Conservation (phyloP, 2,888 invertebrate genomes). For the Hipparchia semele region DNA sequence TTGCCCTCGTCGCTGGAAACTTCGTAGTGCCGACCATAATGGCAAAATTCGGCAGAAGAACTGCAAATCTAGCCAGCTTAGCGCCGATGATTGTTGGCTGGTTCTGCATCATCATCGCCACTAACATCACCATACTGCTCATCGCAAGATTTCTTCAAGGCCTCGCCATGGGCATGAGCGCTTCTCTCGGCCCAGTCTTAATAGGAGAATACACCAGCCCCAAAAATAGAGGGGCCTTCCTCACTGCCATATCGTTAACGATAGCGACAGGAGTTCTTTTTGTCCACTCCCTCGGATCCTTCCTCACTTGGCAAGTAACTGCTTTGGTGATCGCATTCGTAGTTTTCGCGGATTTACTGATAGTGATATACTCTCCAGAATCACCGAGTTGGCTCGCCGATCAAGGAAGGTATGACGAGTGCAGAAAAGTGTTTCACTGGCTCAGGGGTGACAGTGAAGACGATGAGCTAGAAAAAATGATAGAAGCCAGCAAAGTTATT, state of each 20-base stretch:
- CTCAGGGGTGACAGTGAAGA: slow-evolving; percentile 76
- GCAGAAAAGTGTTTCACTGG: slow-evolving; percentile 80
- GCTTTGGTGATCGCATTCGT: slow-evolving; percentile 74
- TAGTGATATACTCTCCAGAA: slow-evolving; percentile 78
- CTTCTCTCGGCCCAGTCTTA: slow-evolving; percentile 73
- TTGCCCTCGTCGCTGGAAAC: slow-evolving; percentile 61
- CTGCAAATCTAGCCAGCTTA: slow-evolving; percentile 71
- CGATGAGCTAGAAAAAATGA: slow-evolving; percentile 62
- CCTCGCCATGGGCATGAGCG: slow-evolving; percentile 77
- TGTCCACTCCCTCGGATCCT: slow-evolving; percentile 84
- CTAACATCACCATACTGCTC: slow-evolving; percentile 59
- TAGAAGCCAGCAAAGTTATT: slow-evolving; percentile 54
- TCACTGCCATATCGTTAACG: slow-evolving; percentile 83
- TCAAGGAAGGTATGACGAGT: slow-evolving; percentile 78
- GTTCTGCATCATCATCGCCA: slow-evolving; percentile 68
- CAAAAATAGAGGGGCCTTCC: slow-evolving; percentile 82
- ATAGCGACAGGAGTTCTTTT: slow-evolving; percentile 83
- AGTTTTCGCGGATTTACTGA: slow-evolving; percentile 69
- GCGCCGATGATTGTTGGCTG: slow-evolving; percentile 78
- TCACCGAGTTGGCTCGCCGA: slow-evolving; percentile 86
- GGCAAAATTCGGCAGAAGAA: slow-evolving; percentile 80
- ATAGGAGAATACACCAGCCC: slow-evolving; percentile 83
- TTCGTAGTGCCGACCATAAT: slow-evolving; percentile 67
- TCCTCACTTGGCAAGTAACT: slow-evolving; percentile 78
- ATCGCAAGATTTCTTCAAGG: slow-evolving; percentile 69